Base-by-base conservation (phyloP, 2,113 vertebrate species). In the Periophthalmus modestus region DNA sequence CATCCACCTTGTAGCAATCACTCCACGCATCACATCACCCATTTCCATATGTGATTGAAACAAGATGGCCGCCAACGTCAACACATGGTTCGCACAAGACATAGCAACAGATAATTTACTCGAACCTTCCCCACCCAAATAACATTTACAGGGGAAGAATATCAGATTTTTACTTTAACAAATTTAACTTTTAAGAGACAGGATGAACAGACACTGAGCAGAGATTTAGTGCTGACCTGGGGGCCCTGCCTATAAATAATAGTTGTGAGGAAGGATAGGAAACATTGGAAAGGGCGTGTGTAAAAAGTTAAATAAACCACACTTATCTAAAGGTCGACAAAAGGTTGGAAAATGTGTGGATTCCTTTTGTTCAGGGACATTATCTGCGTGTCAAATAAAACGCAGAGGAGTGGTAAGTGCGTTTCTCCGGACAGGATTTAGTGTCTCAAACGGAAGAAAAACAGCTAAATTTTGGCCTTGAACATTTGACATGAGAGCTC, bases 1-100 rank as follows among this genome's bases (percentile, higher is more conserved):
- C 61, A 67, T 82, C 74, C 86, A 89, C 73, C 72, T 88, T 91
- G 84, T 59, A 88, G 24, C 84, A 89, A 85, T 86, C 85, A 75
- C 46, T 74, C 72, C 74, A 73, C 48, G 48, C 79, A 72, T 80
- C 78, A 71, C 83, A 77, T 82, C 82, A 72, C 69, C 80, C 74
- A 14, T 59, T 58, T 19, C 23, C 5, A 66, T 66, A 11, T 11
- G 46, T 74, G 79, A 88, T 83, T 87, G 82, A 75, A 85, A 86
- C 81, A 86, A 77, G 73, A 72, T 84, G 80, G 70, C 72, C 65
- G 50, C 52, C 61, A 39, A n/a, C 0, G 59, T 52, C 68, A 46
- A 55, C 19, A 52, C 68, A 74, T 65, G 79, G 81, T 87, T 80
- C 79, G 73, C 75, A 83, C 86, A 78, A 71, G 68, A 79, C 73